A percentile compares a stretch with the other conserved stretches of the same genome.
Conservation (phyloP, 2,797 vertebrate genomes). For the Alauda arvensis region DNA sequence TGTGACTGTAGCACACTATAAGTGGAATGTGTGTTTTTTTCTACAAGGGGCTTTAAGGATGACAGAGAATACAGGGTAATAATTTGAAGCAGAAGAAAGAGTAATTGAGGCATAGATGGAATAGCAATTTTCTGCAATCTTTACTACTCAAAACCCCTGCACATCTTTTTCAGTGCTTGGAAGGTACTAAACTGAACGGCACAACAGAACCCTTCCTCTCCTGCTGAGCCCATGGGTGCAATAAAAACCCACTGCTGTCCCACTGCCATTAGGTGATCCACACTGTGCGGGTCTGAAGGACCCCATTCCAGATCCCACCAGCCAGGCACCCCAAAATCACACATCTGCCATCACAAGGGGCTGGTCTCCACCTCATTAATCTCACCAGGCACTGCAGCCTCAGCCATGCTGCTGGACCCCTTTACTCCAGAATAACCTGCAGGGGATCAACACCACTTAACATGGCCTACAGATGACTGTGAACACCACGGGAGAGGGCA, state of each 20-base stretch:
- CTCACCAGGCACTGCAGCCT: not conserved
- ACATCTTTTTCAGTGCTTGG: not conserved
- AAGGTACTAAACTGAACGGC: not conserved
- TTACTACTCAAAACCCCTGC: not conserved
- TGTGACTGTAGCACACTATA: not conserved
- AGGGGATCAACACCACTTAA: not conserved
- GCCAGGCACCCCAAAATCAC: not conserved
- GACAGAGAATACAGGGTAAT: not conserved
- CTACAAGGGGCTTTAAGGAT: not conserved
- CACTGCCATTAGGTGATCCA: not conserved
- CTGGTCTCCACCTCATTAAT: not conserved
- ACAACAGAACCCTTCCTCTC: not conserved
- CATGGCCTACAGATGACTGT: not conserved
- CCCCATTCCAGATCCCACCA: not conserved
- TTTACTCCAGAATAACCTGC: not conserved
- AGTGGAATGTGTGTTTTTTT: not conserved
- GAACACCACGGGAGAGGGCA: not conserved
- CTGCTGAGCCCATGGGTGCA: not conserved
- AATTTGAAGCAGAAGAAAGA: not conserved
- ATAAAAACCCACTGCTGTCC: not conserved
- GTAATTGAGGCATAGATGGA: not conserved
- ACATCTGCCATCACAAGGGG: not conserved
- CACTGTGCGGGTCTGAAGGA: rapidly evolving
- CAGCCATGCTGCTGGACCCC: not conserved
- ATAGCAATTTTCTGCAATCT: not conserved